Evolutionary conservation across 2,888 invertebrate genomes (phyloP).

Genomic region (Drymonia ruficornis): DNA sequence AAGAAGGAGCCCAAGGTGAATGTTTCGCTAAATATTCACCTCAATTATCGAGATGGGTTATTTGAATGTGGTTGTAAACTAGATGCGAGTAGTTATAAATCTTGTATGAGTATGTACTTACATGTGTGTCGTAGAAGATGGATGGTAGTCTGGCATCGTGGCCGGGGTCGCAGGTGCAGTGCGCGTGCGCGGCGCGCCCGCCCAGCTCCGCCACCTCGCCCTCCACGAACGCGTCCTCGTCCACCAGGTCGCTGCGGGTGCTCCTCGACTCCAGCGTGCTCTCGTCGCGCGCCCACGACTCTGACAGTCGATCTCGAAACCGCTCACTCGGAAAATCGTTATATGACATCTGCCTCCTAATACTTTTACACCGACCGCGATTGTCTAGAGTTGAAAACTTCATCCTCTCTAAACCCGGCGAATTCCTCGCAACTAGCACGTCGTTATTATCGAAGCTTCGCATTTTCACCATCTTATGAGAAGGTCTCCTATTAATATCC

Average conservation of each 20-base stretch:
- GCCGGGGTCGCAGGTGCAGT: conserved; percentile 70
- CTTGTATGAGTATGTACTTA: conserved; percentile 46
- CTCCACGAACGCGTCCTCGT: conserved; percentile 71
- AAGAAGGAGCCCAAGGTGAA: no score
- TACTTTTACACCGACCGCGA: conserved; percentile 75
- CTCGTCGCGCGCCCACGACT: conserved; percentile 68
- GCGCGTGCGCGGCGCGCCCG: conserved; percentile 57
- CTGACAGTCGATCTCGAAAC: conserved; percentile 66
- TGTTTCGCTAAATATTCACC: no score
- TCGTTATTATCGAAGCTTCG: conserved; percentile 76
- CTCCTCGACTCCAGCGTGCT: conserved; percentile 62
- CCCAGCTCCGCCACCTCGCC: conserved; percentile 66
- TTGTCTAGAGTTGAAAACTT: conserved; percentile 81
- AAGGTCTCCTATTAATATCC: conserved; percentile 54
- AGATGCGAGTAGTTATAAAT: conserved; percentile 1
- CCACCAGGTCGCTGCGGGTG: conserved; percentile 63
- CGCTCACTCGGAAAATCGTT: conserved; percentile 80
- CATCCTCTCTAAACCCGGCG: conserved; percentile 61
- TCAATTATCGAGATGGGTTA: neutral
- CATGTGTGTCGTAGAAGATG: conserved; percentile 76
- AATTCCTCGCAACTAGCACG: conserved; percentile 61
- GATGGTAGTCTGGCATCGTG: conserved; percentile 67
- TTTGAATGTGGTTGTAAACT: conserved; percentile 3
- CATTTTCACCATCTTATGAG: conserved; percentile 69
- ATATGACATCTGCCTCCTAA: conserved; percentile 79